These are phyloP conservation scores for Aquatica leii DNA, from an alignment of 2,888 invertebrate species.

Conservation along the genomic window DNA sequence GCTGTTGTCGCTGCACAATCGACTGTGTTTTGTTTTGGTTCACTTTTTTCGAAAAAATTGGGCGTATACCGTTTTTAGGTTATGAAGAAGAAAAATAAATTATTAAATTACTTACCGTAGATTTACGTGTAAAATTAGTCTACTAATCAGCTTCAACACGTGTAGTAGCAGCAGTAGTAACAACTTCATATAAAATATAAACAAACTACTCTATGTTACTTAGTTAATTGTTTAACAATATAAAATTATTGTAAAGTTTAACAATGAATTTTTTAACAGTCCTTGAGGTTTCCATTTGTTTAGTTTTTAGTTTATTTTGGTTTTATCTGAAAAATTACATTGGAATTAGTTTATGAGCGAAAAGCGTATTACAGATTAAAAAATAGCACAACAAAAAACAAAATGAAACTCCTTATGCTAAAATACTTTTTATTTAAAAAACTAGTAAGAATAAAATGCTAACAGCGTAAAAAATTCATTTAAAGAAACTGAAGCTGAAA, in stretches of 20 bases:
- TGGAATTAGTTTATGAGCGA: slow-evolving; percentile 5
- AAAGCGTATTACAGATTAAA: not conserved
- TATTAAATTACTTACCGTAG: slow-evolving; percentile 29
- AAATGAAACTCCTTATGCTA: slow-evolving; percentile 45
- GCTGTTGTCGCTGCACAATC: slow-evolving; percentile 49
- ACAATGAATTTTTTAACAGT: slow-evolving; percentile 29
- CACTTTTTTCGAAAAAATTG: slow-evolving; percentile 51
- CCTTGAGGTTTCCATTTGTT: slow-evolving; percentile 15
- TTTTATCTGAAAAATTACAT: slow-evolving; percentile 27
- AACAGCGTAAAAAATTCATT: slow-evolving; percentile 53
- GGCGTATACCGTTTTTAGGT: slow-evolving; percentile 47
- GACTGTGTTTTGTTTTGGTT: slow-evolving; percentile 53
- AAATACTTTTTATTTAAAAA: slow-evolving; percentile 47
- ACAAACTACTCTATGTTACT: slow-evolving; percentile 25
- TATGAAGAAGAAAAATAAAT: slow-evolving; percentile 9
- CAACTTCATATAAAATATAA: slow-evolving; percentile 33
- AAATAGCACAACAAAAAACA: slow-evolving; percentile 47
- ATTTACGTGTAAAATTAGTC: not conserved
- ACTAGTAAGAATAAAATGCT: slow-evolving; percentile 46
- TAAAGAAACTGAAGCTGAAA: slow-evolving; percentile 40
- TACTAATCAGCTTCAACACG: slow-evolving; percentile 24
- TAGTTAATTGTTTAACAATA: slow-evolving; percentile 26
- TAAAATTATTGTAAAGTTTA: slow-evolving; percentile 28
- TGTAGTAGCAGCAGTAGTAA: slow-evolving; percentile 16
- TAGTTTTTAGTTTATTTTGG: slow-evolving; percentile 21